A percentile compares a stretch with the other conserved stretches of the same genome.
phyloP scores from a whole-genome alignment of 2,797 vertebrate genomes.

The Neomorphus geoffroyi region DNA sequence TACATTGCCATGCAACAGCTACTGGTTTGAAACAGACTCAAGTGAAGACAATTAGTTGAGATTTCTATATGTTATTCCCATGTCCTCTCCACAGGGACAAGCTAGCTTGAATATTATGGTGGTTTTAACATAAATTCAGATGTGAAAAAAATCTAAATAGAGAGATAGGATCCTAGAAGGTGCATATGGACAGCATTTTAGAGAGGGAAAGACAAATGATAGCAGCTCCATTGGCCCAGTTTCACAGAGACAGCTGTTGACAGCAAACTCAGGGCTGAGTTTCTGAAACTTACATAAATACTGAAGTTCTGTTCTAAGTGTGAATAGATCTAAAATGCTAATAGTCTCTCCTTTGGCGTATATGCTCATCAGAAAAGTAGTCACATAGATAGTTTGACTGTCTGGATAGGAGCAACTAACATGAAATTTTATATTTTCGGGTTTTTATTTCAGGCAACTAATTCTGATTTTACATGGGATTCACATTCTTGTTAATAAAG shows the following conservation, averaged over 20 bases:
- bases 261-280: not conserved
- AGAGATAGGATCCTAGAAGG: not conserved
- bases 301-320: not conserved
- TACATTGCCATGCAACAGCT: not conserved
- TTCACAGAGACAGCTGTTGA: not conserved
- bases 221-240: not conserved
- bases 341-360: not conserved
- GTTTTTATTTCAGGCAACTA: not conserved
- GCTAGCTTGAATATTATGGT: not conserved
- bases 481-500: not conserved
- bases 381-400: not conserved
- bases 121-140: not conserved
- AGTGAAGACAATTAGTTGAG: not conserved
- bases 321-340: not conserved
- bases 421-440: not conserved
- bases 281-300: not conserved
- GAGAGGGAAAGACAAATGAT: not conserved
- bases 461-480: not conserved
- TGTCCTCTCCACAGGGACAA: not conserved
- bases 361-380: not conserved
- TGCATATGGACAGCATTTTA: not conserved
- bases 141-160: not conserved
- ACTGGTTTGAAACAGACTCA: not conserved
- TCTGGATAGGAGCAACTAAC: not conserved
- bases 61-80: not conserved